Conservation (phyloP, 2,888 invertebrate species). For the Tipula lateralis region DNA sequence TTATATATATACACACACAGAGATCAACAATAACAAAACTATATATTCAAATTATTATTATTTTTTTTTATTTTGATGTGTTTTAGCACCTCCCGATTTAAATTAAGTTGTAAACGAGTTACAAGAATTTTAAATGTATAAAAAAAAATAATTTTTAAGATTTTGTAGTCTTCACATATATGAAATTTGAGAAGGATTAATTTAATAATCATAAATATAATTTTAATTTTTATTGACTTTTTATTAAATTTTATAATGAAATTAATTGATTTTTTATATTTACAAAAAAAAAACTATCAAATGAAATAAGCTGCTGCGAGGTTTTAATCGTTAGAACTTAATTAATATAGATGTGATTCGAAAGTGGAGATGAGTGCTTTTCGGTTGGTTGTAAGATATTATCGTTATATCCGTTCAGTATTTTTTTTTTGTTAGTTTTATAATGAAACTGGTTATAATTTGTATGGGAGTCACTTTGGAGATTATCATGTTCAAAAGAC, state of each 20-base stretch:
- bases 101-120: slow-evolving; percentile 24
- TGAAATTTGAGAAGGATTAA: slow-evolving; percentile 19
- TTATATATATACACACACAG: background rate
- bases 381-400: background rate
- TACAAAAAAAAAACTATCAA: background rate
- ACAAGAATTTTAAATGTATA: background rate
- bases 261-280: background rate
- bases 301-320: background rate
- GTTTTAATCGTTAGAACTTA: background rate
- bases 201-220: background rate
- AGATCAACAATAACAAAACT: background rate
- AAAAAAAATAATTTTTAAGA: background rate
- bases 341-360: background rate
- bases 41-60: background rate
- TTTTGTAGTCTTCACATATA: background rate
- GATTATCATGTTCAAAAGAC: background rate
- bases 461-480: background rate
- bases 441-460: background rate
- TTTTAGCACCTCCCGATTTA: slow-evolving; percentile 6
- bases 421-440: no score
- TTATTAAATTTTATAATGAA: background rate
- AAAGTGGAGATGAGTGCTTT: background rate
- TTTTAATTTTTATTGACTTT: background rate
- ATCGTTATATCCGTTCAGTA: no score
- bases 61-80: background rate